A percentile compares a stretch with the other conserved stretches of the same genome.
These are phyloP conservation scores for Brenthis ino DNA, from an alignment of 2,888 invertebrate species.

Conservation along the genomic window DNA sequence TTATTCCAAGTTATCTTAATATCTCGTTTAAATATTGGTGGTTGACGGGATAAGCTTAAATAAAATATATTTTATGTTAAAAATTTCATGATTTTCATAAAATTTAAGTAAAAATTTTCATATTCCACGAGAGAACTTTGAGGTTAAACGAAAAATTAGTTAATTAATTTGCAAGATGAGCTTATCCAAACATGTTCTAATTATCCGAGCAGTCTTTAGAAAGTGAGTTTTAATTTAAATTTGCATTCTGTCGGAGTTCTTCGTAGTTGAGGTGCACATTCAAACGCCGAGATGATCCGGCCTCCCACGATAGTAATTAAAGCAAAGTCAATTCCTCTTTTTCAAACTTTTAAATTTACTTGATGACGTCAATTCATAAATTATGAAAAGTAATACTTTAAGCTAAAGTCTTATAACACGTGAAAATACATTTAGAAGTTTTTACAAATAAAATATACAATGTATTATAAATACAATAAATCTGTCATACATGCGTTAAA, in stretches of 20 bases:
- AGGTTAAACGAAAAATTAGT: conserved; percentile 58
- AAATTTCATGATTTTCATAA: conserved; percentile 15
- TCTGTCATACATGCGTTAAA: no score
- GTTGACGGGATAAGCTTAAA: conserved; percentile 10
- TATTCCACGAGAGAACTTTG: conserved; percentile 36
- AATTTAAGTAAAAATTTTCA: conserved; percentile 18
- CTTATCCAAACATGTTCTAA: conserved; percentile 59
- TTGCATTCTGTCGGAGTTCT: conserved; percentile 59
- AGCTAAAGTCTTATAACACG: neutral
- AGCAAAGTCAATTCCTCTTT: conserved; percentile 59
- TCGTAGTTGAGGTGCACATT: conserved; percentile 60
- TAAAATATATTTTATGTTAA: conserved; percentile 18
- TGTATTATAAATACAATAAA: no score
- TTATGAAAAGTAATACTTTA: neutral
- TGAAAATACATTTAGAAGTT: neutral
- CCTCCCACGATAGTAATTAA: conserved; percentile 66
- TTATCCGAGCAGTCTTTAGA: conserved; percentile 60
- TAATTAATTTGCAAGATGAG: conserved; percentile 59
- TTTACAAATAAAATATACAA: neutral
- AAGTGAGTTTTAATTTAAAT: conserved; percentile 70
- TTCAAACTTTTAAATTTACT: conserved; percentile 34
- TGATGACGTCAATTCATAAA: conserved; percentile 20
- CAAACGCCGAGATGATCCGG: conserved; percentile 56
- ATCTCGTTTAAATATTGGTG: conserved; percentile 15
- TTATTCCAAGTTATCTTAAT: conserved; percentile 8